These are phyloP conservation scores for Leptobrachium leishanense DNA, from an alignment of 2,113 vertebrate species.

Conservation along the genomic window DNA sequence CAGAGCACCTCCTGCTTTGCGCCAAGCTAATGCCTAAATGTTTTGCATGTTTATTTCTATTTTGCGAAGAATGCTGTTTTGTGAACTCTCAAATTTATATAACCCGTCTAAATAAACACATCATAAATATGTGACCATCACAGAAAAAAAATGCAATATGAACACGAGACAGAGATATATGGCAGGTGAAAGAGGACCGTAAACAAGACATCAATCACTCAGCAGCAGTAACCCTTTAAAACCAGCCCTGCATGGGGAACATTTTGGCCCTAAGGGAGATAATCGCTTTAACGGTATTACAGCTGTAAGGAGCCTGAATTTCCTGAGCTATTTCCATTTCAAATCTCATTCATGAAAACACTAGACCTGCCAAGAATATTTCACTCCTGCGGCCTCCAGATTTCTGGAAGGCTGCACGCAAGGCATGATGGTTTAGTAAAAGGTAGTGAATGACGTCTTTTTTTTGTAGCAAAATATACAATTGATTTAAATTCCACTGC, in stretches of 20 bases:
- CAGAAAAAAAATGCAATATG: no score
- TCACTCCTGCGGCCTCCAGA: neutral
- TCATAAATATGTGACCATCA: no score
- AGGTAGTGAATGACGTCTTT: no score
- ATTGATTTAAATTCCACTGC: no score
- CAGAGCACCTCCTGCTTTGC: no score
- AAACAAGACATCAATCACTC: slow-evolving; percentile 3
- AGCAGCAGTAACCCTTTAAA: neutral
- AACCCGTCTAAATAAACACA: no score
- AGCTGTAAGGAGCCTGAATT: neutral
- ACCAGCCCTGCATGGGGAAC: neutral
- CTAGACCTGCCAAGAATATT: neutral
- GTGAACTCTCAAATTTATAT: no score
- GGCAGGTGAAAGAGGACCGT: neutral
- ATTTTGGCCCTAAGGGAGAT: neutral
- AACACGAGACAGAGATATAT: neutral
- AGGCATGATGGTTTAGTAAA: no score
- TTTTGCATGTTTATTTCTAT: no score
- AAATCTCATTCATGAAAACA: neutral
- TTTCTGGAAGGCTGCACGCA: neutral
- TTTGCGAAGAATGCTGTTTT: no score
- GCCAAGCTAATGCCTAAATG: no score
- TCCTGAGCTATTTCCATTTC: neutral
- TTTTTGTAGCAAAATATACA: no score
- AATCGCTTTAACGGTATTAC: neutral